Percentiles rank a stretch among this genome's conserved stretches.
Conservation (phyloP, 2,888 invertebrate genomes). For the Colostygia pectinataria region DNA sequence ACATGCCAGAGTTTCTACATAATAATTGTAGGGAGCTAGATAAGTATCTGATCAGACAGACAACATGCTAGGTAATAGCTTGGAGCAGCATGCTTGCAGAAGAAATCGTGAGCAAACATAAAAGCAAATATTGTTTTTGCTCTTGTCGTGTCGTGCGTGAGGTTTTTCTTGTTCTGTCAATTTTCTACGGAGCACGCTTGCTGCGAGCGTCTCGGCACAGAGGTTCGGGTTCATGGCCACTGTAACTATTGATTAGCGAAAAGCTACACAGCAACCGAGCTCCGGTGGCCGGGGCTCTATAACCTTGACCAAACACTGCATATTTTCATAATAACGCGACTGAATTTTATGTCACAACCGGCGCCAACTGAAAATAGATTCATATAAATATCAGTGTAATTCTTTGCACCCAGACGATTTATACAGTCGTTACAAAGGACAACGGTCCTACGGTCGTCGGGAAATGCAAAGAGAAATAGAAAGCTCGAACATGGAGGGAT, state of each 20-base stretch:
- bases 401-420: constrained; percentile 29
- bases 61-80: constrained; percentile 34
- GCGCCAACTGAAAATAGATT: constrained; percentile 28
- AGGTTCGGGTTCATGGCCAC: constrained; percentile 70
- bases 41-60: constrained; percentile 29
- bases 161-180: constrained; percentile 47
- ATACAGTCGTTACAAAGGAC: constrained; percentile 27
- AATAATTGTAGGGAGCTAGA: constrained; percentile 50
- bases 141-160: constrained; percentile 44
- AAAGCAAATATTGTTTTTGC: constrained; percentile 40
- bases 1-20: constrained; percentile 62
- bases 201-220: constrained; percentile 43
- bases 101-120: constrained; percentile 37
- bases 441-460: constrained; percentile 19
- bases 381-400: constrained; percentile 18
- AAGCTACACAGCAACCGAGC: constrained; percentile 49
- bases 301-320: constrained; percentile 49
- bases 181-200: constrained; percentile 50
- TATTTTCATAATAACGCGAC: constrained; percentile 34
- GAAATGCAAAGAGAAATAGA: constrained; percentile 30
- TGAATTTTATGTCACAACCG: constrained; percentile 22
- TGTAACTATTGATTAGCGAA: constrained; percentile 70
- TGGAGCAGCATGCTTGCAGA: constrained; percentile 21
- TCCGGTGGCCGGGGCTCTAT: constrained; percentile 44
- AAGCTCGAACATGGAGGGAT: constrained; percentile 34